Evolutionary conservation across 2,888 invertebrate species (phyloP).

Genomic region (Tachystola acroxantha): DNA sequence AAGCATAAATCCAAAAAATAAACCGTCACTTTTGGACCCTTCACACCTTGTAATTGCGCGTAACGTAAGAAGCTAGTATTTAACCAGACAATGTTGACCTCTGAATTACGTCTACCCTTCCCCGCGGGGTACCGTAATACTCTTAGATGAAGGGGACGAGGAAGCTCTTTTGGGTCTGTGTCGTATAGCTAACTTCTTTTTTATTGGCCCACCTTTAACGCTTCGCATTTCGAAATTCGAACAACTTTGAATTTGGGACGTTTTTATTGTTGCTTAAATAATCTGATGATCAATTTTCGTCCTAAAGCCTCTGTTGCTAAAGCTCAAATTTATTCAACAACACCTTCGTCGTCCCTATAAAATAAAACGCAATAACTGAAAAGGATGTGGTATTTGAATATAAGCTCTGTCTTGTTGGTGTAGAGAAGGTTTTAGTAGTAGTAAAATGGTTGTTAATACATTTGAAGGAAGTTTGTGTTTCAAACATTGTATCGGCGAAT

Average conservation of each 20-base stretch:
- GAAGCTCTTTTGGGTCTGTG: no score
- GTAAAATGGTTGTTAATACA: conserved; percentile 4
- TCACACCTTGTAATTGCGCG: conserved; percentile 54
- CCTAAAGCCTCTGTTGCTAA: not conserved
- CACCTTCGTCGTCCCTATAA: conserved; percentile 53
- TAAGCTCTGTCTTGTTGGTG: conserved; percentile 3
- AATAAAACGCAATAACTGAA: conserved; percentile 24
- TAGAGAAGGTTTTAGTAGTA: conserved; percentile 30
- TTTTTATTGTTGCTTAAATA: conserved; percentile 51
- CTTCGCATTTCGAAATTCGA: conserved; percentile 46
- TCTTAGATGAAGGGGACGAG: not conserved
- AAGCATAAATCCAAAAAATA: conserved; percentile 30
- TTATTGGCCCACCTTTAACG: conserved; percentile 73
- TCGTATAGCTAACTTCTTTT: conserved; percentile 61
- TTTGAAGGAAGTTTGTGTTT: conserved; percentile 35
- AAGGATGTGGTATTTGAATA: conserved; percentile 13
- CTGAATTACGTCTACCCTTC: not conserved
- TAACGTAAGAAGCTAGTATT: conserved; percentile 55
- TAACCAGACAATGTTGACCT: conserved; percentile 24
- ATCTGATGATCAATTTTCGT: not conserved
- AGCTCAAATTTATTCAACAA: conserved; percentile 31
- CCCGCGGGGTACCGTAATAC: not conserved
- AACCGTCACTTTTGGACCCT: conserved; percentile 45
- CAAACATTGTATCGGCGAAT: conserved; percentile 57
- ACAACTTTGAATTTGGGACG: conserved; percentile 70